Evolutionary conservation across 2,113 vertebrate genomes (phyloP).

Genomic region (Menidia beryllina): DNA sequence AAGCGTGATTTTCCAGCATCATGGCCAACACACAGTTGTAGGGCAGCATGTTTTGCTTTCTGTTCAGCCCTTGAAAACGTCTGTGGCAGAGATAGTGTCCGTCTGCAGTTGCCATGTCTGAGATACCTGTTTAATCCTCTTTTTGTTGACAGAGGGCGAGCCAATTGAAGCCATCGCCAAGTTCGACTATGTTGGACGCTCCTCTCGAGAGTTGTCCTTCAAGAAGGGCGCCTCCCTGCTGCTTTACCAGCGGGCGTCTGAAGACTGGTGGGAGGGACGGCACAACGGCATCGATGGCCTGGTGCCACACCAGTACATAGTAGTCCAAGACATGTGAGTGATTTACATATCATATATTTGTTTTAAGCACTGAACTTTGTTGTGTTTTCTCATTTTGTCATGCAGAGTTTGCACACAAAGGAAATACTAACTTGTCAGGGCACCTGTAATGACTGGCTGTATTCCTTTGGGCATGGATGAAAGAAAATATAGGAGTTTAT

Average conservation of each 20-base stretch:
- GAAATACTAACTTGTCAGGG: constrained; percentile 14
- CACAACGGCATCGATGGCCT: constrained; percentile 97
- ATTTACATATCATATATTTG: neutral
- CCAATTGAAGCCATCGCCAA: constrained; percentile 99
- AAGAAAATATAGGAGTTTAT: neutral
- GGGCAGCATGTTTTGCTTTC: neutral
- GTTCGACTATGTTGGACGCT: constrained; percentile 96
- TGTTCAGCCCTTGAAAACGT: constrained; percentile 10
- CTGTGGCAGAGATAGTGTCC: neutral
- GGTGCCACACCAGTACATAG: constrained; percentile 98
- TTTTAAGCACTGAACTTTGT: neutral
- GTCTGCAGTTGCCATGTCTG: constrained; percentile 26
- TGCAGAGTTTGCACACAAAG: neutral
- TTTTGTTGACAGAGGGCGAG: constrained; percentile 88
- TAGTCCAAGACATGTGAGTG: constrained; percentile 98
- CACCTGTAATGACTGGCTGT: neutral
- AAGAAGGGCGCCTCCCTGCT: constrained; percentile 98
- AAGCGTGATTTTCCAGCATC: neutral
- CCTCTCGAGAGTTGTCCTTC: constrained; percentile 95
- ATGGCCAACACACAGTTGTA: neutral
- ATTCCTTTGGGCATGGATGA: neutral
- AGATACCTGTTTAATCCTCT: constrained; percentile 42
- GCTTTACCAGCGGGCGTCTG: constrained; percentile 95
- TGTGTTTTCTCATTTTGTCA: neutral
- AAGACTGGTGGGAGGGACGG: constrained; percentile 99